Base-by-base conservation (phyloP, 2,113 vertebrate genomes). In the Microcebus murinus region DNA sequence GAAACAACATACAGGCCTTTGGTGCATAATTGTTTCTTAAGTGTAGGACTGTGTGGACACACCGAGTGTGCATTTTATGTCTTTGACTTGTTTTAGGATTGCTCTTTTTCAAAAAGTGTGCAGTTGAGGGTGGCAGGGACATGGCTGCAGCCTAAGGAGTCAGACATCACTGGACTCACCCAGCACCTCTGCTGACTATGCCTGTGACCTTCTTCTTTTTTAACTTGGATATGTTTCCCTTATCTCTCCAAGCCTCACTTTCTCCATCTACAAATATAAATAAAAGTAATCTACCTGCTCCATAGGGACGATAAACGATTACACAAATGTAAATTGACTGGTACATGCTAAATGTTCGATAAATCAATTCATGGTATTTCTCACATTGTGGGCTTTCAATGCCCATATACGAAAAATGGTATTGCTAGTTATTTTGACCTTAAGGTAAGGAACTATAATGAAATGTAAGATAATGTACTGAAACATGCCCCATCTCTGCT, bases 211-310 rank as follows among this genome's bases (percentile, higher is more conserved):
- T 42, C 50, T 34, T n/a, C 31, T 65, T 48, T 73, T 57, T 83
- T 87, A 31, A 50, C 20, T 76, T 52, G 14, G 7, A 11, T 67
- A 50, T 8, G 71, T 61, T 90, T 86, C 27, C 52, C 7, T 81
- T 20, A 88, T 1, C 1, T 94, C 61, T 61, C 8, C 29, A 77
- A 90, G 87, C 23, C 5, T 76, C 14, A 61, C 1, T 85, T 82
- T 80, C 34, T 25, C 90, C 42, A 34, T 48, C 67, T 86, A 52
- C 68, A 87, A 71, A 50, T 90, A 29, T 92, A 95, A 94, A 84
- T 36, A 80, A 95, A 71, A 93, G n/a, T 45, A 80, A 65, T 80
- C 48, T 87, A 57, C 15, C 4, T 59, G 76, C 5, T 63, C 27
- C 5, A 18, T 2, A 27, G 34, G 34, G 27, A 27, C 81, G 13